phyloP scores from a whole-genome alignment of 2,113 vertebrate species.

The Nesoenas mayeri region DNA sequence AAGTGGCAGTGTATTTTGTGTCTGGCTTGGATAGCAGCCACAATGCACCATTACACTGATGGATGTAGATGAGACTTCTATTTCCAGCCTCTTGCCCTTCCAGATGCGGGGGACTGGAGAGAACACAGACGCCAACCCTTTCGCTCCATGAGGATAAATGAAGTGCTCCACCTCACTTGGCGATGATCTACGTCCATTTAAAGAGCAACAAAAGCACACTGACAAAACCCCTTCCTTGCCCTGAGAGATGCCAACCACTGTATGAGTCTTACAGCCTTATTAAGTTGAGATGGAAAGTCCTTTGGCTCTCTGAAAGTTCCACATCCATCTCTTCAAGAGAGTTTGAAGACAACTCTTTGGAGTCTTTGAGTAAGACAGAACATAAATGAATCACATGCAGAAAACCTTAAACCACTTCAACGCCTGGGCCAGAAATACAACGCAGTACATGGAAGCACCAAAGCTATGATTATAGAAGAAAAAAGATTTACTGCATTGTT shows the following conservation, averaged over 20 bases:
- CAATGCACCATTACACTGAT: not conserved
- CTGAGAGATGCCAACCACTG: not conserved
- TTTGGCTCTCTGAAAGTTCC: not conserved
- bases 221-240: not conserved
- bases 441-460: conserved; percentile 86
- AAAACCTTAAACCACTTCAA: conserved; percentile 43
- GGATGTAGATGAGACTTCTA: not conserved
- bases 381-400: not conserved
- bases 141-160: not conserved
- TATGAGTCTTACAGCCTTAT: not conserved
- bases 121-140: not conserved
- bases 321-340: not conserved
- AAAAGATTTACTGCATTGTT: conserved; percentile 97
- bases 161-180: not conserved
- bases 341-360: not conserved
- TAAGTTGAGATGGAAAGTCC: not conserved
- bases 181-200: not conserved
- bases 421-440: conserved; percentile 87
- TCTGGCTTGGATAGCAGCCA: not conserved
- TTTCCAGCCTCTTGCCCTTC: not conserved
- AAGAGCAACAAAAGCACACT: not conserved
- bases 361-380: conserved; percentile 3
- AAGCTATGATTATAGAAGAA: conserved; percentile 87
- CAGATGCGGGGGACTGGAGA: not conserved
- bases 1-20: not conserved